These are phyloP conservation scores for Ryuthela nishihirai DNA, from an alignment of 2,888 invertebrate genomes.

Conservation along the genomic window DNA sequence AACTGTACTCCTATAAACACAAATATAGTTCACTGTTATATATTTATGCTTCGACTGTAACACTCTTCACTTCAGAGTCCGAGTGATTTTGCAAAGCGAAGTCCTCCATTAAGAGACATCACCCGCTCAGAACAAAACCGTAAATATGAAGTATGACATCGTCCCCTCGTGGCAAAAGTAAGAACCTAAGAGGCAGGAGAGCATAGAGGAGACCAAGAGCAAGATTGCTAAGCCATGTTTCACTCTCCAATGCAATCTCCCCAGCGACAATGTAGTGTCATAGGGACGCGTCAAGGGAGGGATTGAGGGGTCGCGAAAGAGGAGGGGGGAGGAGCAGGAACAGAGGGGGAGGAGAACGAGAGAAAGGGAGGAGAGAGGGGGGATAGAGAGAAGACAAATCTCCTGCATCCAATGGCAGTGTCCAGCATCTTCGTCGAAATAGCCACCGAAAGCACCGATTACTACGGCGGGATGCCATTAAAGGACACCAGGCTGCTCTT, in stretches of 20 bases:
- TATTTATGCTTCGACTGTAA: too few species aligned
- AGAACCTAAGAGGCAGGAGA: neutral
- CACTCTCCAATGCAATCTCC: conserved; percentile 19
- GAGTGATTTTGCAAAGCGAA: too few species aligned
- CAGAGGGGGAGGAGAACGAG: conserved; percentile 23
- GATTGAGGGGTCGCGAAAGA: conserved; percentile 13
- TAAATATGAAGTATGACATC: conserved; percentile 8
- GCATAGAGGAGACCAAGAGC: conserved; percentile 10
- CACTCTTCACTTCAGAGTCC: too few species aligned
- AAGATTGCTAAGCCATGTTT: conserved; percentile 30
- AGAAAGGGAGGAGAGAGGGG: conserved; percentile 16
- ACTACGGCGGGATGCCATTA: conserved; percentile 34
- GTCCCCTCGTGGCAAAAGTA: neutral
- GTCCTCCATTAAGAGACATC: neutral
- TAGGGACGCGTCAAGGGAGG: conserved; percentile 31
- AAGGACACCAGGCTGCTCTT: conserved; percentile 29
- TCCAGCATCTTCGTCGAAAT: conserved; percentile 35
- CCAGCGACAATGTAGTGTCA: conserved; percentile 27
- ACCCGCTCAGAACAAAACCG: neutral
- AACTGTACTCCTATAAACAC: too few species aligned
- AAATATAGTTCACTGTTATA: too few species aligned
- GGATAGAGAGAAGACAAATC: conserved; percentile 34
- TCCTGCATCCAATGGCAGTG: conserved; percentile 35
- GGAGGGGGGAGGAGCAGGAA: conserved; percentile 18
- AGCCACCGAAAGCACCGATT: conserved; percentile 37